Evolutionary conservation across 2,888 invertebrate species (phyloP).

Genomic region (Ophion slaviceki): DNA sequence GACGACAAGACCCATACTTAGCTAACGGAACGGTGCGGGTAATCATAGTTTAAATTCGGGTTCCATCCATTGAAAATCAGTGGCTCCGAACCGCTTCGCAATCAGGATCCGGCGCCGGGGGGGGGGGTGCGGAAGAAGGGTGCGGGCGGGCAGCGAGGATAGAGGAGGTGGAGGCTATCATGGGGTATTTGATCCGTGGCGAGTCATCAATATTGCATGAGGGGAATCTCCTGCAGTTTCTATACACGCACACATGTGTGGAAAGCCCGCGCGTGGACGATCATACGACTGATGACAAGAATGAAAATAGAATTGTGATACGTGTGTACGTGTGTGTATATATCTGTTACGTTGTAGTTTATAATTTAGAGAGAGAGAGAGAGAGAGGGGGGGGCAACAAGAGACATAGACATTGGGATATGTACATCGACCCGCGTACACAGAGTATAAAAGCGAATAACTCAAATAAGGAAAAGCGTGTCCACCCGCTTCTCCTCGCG

Average conservation of each 20-base stretch:
- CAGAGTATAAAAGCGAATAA: no score
- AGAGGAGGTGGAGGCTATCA: constrained; percentile 77
- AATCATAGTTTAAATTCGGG: constrained; percentile 84
- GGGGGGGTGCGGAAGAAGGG: constrained; percentile 53
- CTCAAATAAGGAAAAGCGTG: no score
- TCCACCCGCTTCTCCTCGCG: no score
- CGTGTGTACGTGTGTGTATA: constrained; percentile 16
- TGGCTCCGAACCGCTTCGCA: constrained; percentile 81
- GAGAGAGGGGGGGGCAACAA: not conserved
- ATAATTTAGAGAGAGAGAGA: constrained; percentile 54
- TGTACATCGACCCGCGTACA: no score
- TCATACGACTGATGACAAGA: constrained; percentile 78
- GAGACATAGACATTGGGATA: no score
- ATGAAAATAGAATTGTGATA: constrained; percentile 77
- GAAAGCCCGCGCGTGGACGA: constrained; percentile 74
- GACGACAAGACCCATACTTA: constrained; percentile 81
- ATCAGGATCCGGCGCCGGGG: constrained; percentile 77
- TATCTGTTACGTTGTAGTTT: constrained; percentile 43
- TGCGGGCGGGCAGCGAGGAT: constrained; percentile 7
- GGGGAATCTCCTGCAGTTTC: constrained; percentile 72
- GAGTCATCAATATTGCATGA: constrained; percentile 83
- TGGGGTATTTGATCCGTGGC: constrained; percentile 82
- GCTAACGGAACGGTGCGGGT: constrained; percentile 74
- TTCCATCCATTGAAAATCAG: constrained; percentile 83
- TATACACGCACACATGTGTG: constrained; percentile 32